A percentile compares a stretch with the other conserved stretches of the same genome.
Conservation (phyloP, 2,888 invertebrate genomes). For the Diarsia brunnea region DNA sequence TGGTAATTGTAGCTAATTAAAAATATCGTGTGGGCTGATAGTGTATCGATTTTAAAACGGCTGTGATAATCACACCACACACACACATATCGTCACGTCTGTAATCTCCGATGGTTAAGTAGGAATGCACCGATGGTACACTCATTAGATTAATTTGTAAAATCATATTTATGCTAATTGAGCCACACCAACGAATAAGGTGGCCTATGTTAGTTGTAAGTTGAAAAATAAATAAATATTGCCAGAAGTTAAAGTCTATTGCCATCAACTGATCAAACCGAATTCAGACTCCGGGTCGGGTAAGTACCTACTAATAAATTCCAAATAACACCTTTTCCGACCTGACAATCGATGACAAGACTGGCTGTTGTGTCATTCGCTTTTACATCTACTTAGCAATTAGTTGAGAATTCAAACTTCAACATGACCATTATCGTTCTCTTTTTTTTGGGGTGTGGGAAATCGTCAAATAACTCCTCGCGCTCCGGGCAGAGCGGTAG, state of each 20-base stretch:
- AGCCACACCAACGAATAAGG: too few relatives aligned
- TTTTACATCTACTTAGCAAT: not conserved
- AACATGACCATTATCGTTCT: too few relatives aligned
- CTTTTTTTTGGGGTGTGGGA: too few relatives aligned
- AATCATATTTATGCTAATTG: too few relatives aligned
- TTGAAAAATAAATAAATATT: not conserved
- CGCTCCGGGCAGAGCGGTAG: too few relatives aligned
- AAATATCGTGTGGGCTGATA: not conserved
- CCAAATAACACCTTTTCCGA: not conserved
- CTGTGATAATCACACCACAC: not conserved
- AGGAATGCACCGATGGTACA: not conserved
- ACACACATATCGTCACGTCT: not conserved
- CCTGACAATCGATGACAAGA: not conserved
- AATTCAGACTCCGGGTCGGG: not conserved
- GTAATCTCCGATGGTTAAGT: not conserved
- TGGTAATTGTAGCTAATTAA: constrained; percentile 34
- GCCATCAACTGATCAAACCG: not conserved
- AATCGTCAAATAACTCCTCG: too few relatives aligned
- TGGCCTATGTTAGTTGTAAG: too few relatives aligned
- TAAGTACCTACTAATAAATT: not conserved
- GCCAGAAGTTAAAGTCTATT: not conserved
- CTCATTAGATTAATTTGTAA: too few relatives aligned
- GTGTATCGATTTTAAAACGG: constrained; percentile 1
- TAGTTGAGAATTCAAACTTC: not conserved
- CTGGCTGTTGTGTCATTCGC: not conserved